These are phyloP conservation scores for Samia ricini DNA, from an alignment of 1,140 invertebrate genomes.

Conservation along the genomic window DNA sequence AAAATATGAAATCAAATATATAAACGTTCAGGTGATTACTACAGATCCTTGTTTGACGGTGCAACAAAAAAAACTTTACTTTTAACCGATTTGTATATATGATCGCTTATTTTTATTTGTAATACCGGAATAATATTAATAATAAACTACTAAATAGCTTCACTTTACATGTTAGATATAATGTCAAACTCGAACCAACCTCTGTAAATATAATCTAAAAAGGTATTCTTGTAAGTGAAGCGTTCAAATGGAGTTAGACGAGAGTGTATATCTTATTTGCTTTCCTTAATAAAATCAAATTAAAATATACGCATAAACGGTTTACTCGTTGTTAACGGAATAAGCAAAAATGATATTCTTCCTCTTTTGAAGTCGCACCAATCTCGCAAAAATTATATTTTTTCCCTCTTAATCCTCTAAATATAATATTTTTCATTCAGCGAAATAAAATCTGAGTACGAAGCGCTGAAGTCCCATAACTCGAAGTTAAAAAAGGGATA, in stretches of 20 bases:
- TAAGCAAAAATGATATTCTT: slow-evolving; percentile 27
- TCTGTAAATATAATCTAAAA: not conserved
- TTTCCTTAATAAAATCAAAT: slow-evolving; percentile 24
- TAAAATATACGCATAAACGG: slow-evolving; percentile 24
- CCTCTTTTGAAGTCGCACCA: slow-evolving; percentile 34
- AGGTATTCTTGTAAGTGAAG: not conserved
- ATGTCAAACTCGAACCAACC: not conserved
- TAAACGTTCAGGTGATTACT: too few species aligned
- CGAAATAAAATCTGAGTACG: slow-evolving; percentile 14
- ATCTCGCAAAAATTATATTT: slow-evolving; percentile 42
- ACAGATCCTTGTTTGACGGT: too few species aligned
- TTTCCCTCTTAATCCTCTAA: slow-evolving; percentile 36
- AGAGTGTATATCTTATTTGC: slow-evolving; percentile 11
- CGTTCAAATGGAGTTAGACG: not conserved
- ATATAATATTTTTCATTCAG: slow-evolving; percentile 34
- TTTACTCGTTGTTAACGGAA: slow-evolving; percentile 17
- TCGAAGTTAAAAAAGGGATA: not conserved
- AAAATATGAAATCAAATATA: too few species aligned
- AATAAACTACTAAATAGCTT: not conserved
- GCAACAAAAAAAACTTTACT: too few species aligned
- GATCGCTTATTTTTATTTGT: too few species aligned
- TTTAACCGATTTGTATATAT: too few species aligned
- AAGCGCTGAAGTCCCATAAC: slow-evolving; percentile 1
- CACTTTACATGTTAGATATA: not conserved
- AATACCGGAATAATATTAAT: too few species aligned